Conservation (phyloP, 2,888 invertebrate species). For the Trichogramma evanescens region DNA sequence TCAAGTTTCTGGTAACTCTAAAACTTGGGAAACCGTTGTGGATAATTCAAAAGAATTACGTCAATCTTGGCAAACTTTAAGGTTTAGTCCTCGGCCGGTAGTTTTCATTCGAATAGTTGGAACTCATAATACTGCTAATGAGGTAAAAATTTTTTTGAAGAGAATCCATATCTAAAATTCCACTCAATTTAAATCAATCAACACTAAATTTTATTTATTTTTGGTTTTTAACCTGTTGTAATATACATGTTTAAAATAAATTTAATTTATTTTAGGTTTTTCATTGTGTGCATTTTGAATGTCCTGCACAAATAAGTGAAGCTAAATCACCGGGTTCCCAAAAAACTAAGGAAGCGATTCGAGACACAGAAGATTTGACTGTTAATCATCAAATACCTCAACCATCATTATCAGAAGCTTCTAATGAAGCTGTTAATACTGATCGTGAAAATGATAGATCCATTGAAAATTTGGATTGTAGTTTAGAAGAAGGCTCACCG, state of each 20-base stretch:
- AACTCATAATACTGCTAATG: slow-evolving; percentile 94
- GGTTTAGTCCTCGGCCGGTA: slow-evolving; percentile 72
- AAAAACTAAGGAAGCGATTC: slow-evolving; percentile 4
- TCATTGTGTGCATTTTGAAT: slow-evolving; percentile 96
- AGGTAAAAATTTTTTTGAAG: slow-evolving; percentile 53
- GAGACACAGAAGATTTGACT: slow-evolving; percentile 14
- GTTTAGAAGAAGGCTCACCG: slow-evolving; percentile 23
- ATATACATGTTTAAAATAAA: neutral
- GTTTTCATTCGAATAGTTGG: slow-evolving; percentile 93
- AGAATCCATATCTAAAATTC: neutral
- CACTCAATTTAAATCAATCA: neutral
- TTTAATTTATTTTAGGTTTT: slow-evolving; percentile 63
- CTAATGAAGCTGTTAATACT: slow-evolving; percentile 38
- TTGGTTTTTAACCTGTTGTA: slow-evolving; percentile 21
- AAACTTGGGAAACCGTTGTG: slow-evolving; percentile 85
- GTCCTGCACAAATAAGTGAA: slow-evolving; percentile 63
- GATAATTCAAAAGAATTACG: slow-evolving; percentile 82
- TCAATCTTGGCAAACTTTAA: slow-evolving; percentile 90
- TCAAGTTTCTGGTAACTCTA: slow-evolving; percentile 86
- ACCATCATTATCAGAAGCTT: slow-evolving; percentile 32
- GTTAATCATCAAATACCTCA: slow-evolving; percentile 10
- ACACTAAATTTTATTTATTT: neutral
- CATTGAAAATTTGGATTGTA: slow-evolving; percentile 22
- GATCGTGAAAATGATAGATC: slow-evolving; percentile 34
- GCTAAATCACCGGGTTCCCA: slow-evolving; percentile 29